Base-by-base conservation (phyloP, 2,113 vertebrate species). In the Xiphophorus hellerii region DNA sequence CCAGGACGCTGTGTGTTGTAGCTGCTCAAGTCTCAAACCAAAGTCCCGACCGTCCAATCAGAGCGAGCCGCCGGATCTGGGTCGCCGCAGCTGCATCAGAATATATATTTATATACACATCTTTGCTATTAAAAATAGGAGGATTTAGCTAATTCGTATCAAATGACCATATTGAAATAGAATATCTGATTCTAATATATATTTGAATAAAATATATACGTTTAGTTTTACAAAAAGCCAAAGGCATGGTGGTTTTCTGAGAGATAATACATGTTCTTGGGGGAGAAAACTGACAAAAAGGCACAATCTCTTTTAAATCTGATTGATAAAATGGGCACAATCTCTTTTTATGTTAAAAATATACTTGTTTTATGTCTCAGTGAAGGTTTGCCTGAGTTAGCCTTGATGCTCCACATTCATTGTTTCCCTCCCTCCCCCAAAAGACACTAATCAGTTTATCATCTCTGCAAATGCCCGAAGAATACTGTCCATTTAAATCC, bases 111-210 rank as follows among this genome's bases (percentile, higher is more conserved):
- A 92, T 88, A 87, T 89, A 89, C 74, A 92, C 58, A 78, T 84
- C 83, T 90, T 86, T 84, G 89, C 81, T 88, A 60, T 82, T 89
- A 89, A 92, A 93, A 93, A 93, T 91, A 92, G 80, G 72, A 80
- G 83, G 74, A 80, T 69, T 81, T 78, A 92, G 80, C 90, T 80
- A 84, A 90, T 90, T 90, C 73, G 83, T 93, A 93, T 94, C 90
- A 94, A 93, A 92, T 90, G 74, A 88, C 76, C 78, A 28, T 85
- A 88, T 84, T 90, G 89, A 92, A 92, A 94, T 94, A 93, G 88
- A 93, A 90, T 76, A 91, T 92, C 90, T 89, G 82, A 84, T 62
- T 87, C 90, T 75, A 87, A 88, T 88, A 92, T 90, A 90, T 91
- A 88, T 87, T 87, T 79, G 84, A 90, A 81, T 89, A 92, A 90